phyloP scores from a whole-genome alignment of 1,140 invertebrate species.

The Drosophila neocordata region DNA sequence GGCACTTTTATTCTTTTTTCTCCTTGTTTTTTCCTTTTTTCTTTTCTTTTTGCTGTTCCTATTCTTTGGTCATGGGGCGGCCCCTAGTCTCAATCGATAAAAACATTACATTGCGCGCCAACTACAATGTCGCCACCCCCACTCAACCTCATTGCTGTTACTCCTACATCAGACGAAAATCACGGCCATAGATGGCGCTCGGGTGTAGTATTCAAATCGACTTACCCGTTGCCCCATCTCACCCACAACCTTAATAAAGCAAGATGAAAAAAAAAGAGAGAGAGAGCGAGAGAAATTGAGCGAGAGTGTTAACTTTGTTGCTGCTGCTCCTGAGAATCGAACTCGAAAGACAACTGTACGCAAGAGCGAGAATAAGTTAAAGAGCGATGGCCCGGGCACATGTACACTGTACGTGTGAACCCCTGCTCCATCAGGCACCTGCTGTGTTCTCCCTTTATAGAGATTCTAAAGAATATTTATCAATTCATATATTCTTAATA shows the following conservation, averaged over 20 bases:
- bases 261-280: slow-evolving; percentile 30
- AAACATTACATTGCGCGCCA: slow-evolving; percentile 43
- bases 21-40: too few species aligned
- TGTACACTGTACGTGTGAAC: slow-evolving; percentile 43
- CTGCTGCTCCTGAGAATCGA: slow-evolving; percentile 2
- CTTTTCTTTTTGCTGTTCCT: neutral
- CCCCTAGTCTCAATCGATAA: slow-evolving; percentile 40
- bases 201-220: slow-evolving; percentile 70
- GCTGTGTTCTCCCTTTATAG: slow-evolving; percentile 42
- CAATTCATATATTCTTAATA: neutral
- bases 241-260: slow-evolving; percentile 5
- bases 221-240: slow-evolving; percentile 59
- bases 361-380: slow-evolving; percentile 4
- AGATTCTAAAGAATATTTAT: slow-evolving; percentile 12
- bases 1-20: neutral
- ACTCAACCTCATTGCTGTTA: neutral
- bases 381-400: slow-evolving; percentile 37
- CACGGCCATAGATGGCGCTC: slow-evolving; percentile 74
- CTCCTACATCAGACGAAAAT: slow-evolving; percentile 31
- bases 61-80: neutral
- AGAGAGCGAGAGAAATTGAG: slow-evolving; percentile 21
- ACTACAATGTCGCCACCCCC: slow-evolving; percentile 49
- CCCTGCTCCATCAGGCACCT: slow-evolving; percentile 41
- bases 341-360: slow-evolving; percentile 5
- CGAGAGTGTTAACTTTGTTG: slow-evolving; percentile 11